Evolutionary conservation across 2,113 vertebrate species (phyloP).

Genomic region (Myotis yumanensis): DNA sequence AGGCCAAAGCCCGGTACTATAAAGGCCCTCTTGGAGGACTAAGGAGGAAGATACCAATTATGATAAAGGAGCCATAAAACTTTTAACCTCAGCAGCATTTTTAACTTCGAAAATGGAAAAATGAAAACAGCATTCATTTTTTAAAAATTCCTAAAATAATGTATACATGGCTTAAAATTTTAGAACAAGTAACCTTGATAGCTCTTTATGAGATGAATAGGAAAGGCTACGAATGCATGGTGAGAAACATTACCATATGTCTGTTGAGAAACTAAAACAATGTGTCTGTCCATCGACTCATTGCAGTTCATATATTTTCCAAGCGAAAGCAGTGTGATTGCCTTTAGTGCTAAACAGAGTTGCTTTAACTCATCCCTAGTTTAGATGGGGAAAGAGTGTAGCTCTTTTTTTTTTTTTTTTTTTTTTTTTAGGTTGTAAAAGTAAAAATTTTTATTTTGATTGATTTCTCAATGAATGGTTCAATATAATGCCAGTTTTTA

Average conservation of each 20-base stretch:
- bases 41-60: conserved; percentile 69
- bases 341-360: conserved; percentile 6
- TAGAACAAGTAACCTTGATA: conserved; percentile 13
- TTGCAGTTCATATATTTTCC: background rate
- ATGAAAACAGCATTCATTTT: background rate
- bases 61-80: conserved; percentile 69
- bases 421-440: conserved; percentile 75
- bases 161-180: background rate
- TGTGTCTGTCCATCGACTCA: background rate
- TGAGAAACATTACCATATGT: background rate
- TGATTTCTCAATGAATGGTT: conserved; percentile 73
- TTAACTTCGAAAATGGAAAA: conserved; percentile 14
- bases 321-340: background rate
- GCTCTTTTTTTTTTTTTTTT: too few species aligned
- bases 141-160: background rate
- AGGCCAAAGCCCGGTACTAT: conserved; percentile 54
- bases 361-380: background rate
- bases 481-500: conserved; percentile 75
- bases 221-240: background rate
- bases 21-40: conserved; percentile 61
- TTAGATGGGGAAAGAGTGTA: background rate
- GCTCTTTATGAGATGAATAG: background rate
- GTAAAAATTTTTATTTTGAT: conserved; percentile 79
- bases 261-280: conserved; percentile 2
- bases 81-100: conserved; percentile 67